These are phyloP conservation scores for Temnothorax longispinosus DNA, from an alignment of 1,140 invertebrate genomes.

Conservation along the genomic window DNA sequence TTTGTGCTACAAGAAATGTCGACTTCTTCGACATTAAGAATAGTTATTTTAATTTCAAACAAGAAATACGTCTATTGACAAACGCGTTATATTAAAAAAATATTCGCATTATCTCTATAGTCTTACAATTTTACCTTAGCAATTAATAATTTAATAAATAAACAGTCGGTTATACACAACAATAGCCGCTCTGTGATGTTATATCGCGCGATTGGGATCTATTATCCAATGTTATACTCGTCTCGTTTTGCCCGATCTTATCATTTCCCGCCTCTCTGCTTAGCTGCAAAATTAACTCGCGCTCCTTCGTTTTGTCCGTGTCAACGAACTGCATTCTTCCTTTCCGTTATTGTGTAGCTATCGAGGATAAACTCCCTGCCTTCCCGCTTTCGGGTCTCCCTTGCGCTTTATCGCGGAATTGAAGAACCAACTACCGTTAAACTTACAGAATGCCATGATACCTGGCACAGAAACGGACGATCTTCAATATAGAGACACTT, in stretches of 20 bases:
- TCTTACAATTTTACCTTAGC: constrained; percentile 2
- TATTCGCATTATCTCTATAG: background rate
- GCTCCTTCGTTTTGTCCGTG: background rate
- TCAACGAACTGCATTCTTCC: constrained; percentile 24
- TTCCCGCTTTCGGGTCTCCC: background rate
- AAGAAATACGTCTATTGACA: background rate
- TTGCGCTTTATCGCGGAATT: constrained; percentile 56
- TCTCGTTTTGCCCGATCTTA: background rate
- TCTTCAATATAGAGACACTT: background rate
- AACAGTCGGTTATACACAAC: constrained; percentile 18
- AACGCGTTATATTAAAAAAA: constrained; percentile 2
- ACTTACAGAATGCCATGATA: constrained; percentile 44
- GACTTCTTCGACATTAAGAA: background rate
- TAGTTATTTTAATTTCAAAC: background rate
- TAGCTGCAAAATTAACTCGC: constrained; percentile 12
- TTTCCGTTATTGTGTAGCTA: background rate
- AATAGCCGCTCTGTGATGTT: background rate
- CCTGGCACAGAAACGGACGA: constrained; percentile 34
- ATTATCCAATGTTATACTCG: background rate
- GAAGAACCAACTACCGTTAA: constrained; percentile 52
- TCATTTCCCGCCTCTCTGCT: background rate
- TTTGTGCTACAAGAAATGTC: background rate
- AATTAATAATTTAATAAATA: constrained; percentile 24
- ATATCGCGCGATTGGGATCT: background rate
- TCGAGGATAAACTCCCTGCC: background rate